Base-by-base conservation (phyloP, 53 echinoderm and acorn worm genomes). In the Paracentrotus lividus region DNA sequence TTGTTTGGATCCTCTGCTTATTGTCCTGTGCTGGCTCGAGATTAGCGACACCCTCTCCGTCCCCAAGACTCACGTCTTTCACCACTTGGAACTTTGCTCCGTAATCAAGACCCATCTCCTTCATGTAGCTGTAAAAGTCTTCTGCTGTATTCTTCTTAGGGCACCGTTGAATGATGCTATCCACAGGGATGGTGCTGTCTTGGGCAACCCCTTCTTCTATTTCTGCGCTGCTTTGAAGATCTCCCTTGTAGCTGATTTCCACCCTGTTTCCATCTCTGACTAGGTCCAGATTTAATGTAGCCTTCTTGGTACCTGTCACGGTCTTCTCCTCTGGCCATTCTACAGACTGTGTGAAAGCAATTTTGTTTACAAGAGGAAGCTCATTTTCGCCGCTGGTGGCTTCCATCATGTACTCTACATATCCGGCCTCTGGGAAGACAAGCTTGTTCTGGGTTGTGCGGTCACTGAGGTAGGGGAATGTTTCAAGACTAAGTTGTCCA, bases 381-480 rank as follows among this genome's bases (percentile, higher is more conserved):
- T 96, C 91, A 42, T 93, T 95, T 33, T 88, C 93, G 9, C 91
- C 77, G 43, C 95, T 61, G 66, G 76, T 94, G 32, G 93, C 91
- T 86, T 99, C 96, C 36, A 96, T 84, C 49, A 88, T 95, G 93
- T 99, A 97, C 68, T 94, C 94, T 0, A 98, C 85, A 89, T 85
- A 94, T 29, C 98, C 98, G 42, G 96, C 85, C 64, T 92, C 96
- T 49, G 98, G 98, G 58, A 98, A 98, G 1, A 96, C 66, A 2
- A 95, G 85, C 43, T 92, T 86, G 49, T 95, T 93, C 67, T 96
- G 93, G 10, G 95, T 88, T 2, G 93, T 53, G 76, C 97, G 94
- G 21, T 98, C 98, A 27, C 94, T 90, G 24, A 95, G 93, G 93
- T 88, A 97, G n/a, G 97, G 95, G 91, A 98, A 98, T 65, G 88